Base-by-base conservation (phyloP, 2,888 invertebrate genomes). In the Monopis laevigella region DNA sequence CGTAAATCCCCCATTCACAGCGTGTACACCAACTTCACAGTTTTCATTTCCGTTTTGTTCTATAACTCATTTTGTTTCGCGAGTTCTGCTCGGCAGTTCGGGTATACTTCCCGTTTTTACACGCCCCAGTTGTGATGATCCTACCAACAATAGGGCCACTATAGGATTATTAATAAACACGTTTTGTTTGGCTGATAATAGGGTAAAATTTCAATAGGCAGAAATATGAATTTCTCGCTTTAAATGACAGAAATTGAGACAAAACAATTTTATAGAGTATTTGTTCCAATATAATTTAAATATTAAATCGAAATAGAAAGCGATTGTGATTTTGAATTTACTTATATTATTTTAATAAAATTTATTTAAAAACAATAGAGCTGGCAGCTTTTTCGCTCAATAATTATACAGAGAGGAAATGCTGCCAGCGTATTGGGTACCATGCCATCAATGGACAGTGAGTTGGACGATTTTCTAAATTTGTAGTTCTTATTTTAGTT, bases 11-110 rank as follows among this genome's bases (percentile, higher is more conserved):
- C 3, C 10, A 32, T 32, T 32, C 32, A 32, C 32, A 16, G 10
- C 32, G 32, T 32, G 32, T 17, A 17, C 32, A 14, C 32, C 12
- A 29, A 32, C 32, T 32, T 32, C 32, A 36, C 36, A 17, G 36
- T 36, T 36, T 16, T 36, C 36, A 36, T 36, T 36, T 36, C 36
- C 36, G 36, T 21, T 21, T 19, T 21, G 19, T 36, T 36, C 21
- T 21, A 36, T 36, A 36, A 36, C 36, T 36, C 36, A 36, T 36
- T 36, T 36, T 36, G 36, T 36, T 32, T 36, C 16, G 36, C 21
- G 32, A 36, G 36, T 36, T 36, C 17, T 10, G 17, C 10, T 17
- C 3, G 16, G 5, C 17, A 17, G 3, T 32, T 36, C 21, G 21
- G 16, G 24, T 13, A 19, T 36, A 21, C 16, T 21, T 36, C 36